These are phyloP conservation scores for Papilio aristodemus DNA, from an alignment of 1,140 invertebrate species.

Conservation along the genomic window DNA sequence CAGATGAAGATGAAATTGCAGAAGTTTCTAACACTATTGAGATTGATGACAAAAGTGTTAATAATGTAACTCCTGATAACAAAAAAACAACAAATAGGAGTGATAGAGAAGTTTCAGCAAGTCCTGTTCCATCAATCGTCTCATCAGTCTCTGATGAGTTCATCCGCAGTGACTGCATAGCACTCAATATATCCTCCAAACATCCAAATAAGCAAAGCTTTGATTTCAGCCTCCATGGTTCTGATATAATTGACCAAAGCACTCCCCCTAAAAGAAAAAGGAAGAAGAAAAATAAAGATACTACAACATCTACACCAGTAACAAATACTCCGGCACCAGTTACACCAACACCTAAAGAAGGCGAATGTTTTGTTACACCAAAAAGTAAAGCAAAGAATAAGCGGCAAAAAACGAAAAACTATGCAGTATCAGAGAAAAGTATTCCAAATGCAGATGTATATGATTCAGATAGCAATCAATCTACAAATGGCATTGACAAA, in stretches of 20 bases:
- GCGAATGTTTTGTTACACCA: slow-evolving; percentile 75
- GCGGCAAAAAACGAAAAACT: slow-evolving; percentile 60
- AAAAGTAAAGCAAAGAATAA: slow-evolving; percentile 75
- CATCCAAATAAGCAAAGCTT: slow-evolving; percentile 66
- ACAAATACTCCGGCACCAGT: slow-evolving; percentile 27
- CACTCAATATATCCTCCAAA: slow-evolving; percentile 73
- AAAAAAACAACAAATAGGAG: slow-evolving; percentile 36
- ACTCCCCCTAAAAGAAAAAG: slow-evolving; percentile 68
- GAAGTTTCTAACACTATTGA: slow-evolving; percentile 36
- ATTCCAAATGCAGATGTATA: slow-evolving; percentile 66
- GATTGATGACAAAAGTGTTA: slow-evolving; percentile 34
- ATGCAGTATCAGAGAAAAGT: slow-evolving; percentile 56
- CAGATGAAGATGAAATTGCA: slow-evolving; percentile 72
- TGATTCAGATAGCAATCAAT: slow-evolving; percentile 74
- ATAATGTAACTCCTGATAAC: slow-evolving; percentile 39
- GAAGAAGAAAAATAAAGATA: slow-evolving; percentile 68
- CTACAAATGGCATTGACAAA: slow-evolving; percentile 53
- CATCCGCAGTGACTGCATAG: slow-evolving; percentile 74
- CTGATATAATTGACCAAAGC: slow-evolving; percentile 62
- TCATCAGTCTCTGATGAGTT: slow-evolving; percentile 80
- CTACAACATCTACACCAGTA: slow-evolving; percentile 55
- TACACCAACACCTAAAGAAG: slow-evolving; percentile 31
- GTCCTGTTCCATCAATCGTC: slow-evolving; percentile 75
- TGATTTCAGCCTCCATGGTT: slow-evolving; percentile 75
- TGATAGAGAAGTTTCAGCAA: slow-evolving; percentile 61